Base-by-base conservation (phyloP, 2,888 invertebrate genomes). In the Drosophila subquinaria region DNA sequence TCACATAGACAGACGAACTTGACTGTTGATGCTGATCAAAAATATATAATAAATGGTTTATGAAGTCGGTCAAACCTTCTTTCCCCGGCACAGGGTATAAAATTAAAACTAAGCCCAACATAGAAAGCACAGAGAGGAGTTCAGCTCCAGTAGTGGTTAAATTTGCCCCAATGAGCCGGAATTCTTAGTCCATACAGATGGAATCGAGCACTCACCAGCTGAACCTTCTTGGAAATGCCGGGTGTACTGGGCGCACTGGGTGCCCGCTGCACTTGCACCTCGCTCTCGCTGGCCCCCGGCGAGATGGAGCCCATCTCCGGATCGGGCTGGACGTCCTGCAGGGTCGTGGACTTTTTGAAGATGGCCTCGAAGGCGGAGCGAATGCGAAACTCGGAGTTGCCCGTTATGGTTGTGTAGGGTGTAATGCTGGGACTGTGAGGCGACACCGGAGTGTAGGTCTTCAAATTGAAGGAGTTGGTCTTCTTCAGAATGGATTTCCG, bases 401-500 rank as follows among this genome's bases (percentile, higher is more conserved):
- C 97, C 0, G 97, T 97, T 17, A 97, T 97, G 0, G 97, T 98
- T 23, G 96, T 96, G 89, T 98, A 97, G 0, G 96, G 93, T 76
- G 95, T 92, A 4, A 93, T 92, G 36, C 93, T 93, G 1, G 94
- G 94, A 91, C 95, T 95, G 86, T 94, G 93, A 64, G 95, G 93
- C 23, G 82, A 93, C 51, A 94, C 92, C 3, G 95, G 95, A 69
- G 94, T 93, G 87, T 95, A 95, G 48, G 95, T 94, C 85, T 94
- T 94, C 36, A 97, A 92, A 0, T 96, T 97, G 93, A 97, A 97
- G 9, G 97, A 97, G 93, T 97, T 97, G 0, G 97, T 97, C 93
- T 98, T 98, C 94, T 98, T 98, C 72, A 98, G 93, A 90, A 98
- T 98, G 0, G 98, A 98, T 92, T 98, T 98, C 75, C 95, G 95